Base-by-base conservation (phyloP, 2,888 invertebrate genomes). In the Parthenolecanium corni region DNA sequence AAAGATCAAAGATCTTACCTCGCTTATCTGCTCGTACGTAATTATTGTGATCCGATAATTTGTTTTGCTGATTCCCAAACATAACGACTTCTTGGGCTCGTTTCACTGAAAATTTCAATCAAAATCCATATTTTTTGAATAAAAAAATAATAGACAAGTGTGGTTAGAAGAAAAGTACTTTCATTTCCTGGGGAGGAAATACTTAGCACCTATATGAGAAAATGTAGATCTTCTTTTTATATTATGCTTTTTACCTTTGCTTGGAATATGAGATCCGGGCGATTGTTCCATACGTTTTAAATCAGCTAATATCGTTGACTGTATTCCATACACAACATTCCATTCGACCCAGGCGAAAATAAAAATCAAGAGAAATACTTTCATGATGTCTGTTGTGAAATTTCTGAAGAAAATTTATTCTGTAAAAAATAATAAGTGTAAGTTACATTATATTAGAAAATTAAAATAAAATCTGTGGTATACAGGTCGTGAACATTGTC, bases 11-110 rank as follows among this genome's bases (percentile, higher is more conserved):
- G 6, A 24, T 6, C 56, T 67, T 52, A 70, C 70, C 69, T 69
- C 70, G 65, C 52, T 70, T 70, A 44, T 69, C 68, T 6, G 66
- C 65, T 51, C 67, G 66, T 3, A 65, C 58, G 20, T 65, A 65
- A 63, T 65, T 68, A 4, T 66, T 66, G 18, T 66, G 66, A 47
- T 70, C 69, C 1, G 67, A 65, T 4, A 68, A 68, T 57, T 72
- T 68, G 68, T 74, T 75, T 65, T 75, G 75, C 64, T 75, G 75
- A 65, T 75, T 75, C 6, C 75, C 75, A 52, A 75, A 75, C 73
- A 75, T 74, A 52, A 75, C 68, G 62, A 72, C 70, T 65, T 75
- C 75, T 68, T 75, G 74, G 2, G 74, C 71, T 65, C 74, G 71
- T 68, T 75, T 75, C 2, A 70, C 75, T 63, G 36, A n/a, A n/a